Percentiles rank a stretch among this genome's conserved stretches.
phyloP scores from a whole-genome alignment of 2,113 vertebrate species.

The Aleadryas rufinucha region DNA sequence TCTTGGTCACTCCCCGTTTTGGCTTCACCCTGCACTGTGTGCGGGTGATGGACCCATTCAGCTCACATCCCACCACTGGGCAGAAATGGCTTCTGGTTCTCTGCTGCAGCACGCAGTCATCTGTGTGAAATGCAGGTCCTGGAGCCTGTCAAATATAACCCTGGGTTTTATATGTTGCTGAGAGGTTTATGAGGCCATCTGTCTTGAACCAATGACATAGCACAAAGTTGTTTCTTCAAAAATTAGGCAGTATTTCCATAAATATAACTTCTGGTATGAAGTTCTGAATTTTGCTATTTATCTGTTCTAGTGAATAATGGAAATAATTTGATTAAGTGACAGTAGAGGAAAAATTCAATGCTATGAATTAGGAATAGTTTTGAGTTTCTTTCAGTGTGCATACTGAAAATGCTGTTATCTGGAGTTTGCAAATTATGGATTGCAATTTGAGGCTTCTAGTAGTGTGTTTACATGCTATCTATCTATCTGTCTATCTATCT shows the following conservation, averaged over 20 bases:
- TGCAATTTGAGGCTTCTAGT: neutral
- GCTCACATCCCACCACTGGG: neutral
- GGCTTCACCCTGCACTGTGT: neutral
- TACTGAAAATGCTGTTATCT: neutral
- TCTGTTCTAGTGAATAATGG: neutral
- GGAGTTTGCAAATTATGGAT: neutral
- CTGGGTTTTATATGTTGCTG: conserved; percentile 8
- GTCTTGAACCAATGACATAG: neutral
- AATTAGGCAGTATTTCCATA: neutral
- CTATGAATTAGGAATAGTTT: neutral
- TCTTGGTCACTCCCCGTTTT: accelerated
- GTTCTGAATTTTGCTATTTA: neutral
- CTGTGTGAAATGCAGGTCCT: neutral
- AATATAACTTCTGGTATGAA: neutral
- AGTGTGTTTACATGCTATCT: neutral
- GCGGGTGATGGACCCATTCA: neutral
- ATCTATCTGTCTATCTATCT: neutral
- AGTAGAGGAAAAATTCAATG: neutral
- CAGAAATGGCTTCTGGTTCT: neutral
- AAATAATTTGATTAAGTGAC: neutral
- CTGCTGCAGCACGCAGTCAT: neutral
- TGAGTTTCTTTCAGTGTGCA: neutral
- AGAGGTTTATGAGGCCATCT: conserved; percentile 36
- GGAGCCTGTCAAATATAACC: neutral
- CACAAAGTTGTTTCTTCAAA: neutral